phyloP scores from a whole-genome alignment of 2,888 invertebrate species.

The Drosophila monieri region DNA sequence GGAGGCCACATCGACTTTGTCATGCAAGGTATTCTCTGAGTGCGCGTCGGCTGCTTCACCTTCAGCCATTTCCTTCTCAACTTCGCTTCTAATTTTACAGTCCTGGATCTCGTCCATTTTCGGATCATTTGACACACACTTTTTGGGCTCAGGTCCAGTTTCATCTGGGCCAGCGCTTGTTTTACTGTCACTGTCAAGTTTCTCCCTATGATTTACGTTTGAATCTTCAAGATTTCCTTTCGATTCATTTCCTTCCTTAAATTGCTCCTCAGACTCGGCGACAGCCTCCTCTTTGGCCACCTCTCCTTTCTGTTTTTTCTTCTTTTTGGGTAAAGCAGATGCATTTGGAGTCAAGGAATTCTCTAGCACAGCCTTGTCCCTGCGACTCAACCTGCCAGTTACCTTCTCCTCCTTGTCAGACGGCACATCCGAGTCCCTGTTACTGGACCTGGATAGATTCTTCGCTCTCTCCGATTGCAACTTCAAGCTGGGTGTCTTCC shows the following conservation, averaged over 20 bases:
- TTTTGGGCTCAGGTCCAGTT: neutral
- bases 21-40: neutral
- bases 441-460: neutral
- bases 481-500: neutral
- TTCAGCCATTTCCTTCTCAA: neutral
- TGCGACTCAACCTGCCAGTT: constrained; percentile 6
- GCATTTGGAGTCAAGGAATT: neutral
- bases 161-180: neutral
- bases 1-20: neutral
- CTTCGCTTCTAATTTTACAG: too few species aligned
- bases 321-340: neutral
- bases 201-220: neutral
- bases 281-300: neutral
- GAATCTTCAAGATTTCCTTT: neutral
- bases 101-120: neutral
- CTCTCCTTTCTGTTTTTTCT: neutral
- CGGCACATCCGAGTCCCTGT: neutral
- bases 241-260: neutral
- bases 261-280: neutral
- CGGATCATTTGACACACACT: neutral
- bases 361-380: neutral
- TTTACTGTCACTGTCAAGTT: neutral
- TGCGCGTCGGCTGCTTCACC: neutral
- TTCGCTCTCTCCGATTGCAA: neutral
- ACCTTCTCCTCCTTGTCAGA: neutral